Conservation (phyloP, 2,888 invertebrate species). For the Xylocampa areola region DNA sequence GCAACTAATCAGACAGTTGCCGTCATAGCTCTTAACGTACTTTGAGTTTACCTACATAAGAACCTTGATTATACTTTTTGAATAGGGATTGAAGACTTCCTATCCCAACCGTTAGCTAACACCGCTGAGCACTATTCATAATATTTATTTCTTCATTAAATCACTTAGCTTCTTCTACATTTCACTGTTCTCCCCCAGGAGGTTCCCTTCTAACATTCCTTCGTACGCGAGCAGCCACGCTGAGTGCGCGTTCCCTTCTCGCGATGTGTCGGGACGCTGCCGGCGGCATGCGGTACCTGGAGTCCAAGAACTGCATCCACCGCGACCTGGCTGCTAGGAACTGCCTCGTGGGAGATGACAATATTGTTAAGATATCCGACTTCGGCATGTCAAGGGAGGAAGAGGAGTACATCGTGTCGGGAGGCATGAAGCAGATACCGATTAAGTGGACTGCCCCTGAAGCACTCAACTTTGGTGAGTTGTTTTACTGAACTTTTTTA, state of each 20-base stretch:
- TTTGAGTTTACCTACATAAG: too few relatives aligned
- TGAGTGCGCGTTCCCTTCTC: conserved; percentile 92
- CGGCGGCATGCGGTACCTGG: conserved; percentile 98
- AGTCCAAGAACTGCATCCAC: conserved; percentile 98
- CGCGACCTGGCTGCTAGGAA: conserved; percentile 98
- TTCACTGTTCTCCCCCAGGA: conserved; percentile 90
- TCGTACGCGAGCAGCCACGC: conserved; percentile 92
- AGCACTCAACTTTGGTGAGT: conserved; percentile 96
- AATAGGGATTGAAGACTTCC: too few relatives aligned
- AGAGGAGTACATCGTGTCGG: conserved; percentile 98
- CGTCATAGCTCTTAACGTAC: too few relatives aligned
- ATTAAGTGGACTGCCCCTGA: conserved; percentile 99
- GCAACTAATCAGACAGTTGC: too few relatives aligned
- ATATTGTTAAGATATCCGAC: conserved; percentile 98
- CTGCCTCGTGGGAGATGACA: conserved; percentile 96
- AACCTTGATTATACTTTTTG: too few relatives aligned
- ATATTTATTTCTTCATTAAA: too few relatives aligned
- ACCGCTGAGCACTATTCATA: too few relatives aligned
- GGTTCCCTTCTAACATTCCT: conserved; percentile 97
- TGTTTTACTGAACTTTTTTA: background rate
- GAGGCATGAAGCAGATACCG: conserved; percentile 99
- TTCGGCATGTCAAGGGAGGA: conserved; percentile 99
- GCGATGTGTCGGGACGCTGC: conserved; percentile 98
- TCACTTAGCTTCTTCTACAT: too few relatives aligned
- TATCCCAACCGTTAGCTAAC: too few relatives aligned